Base-by-base conservation (phyloP, 2,797 vertebrate genomes). In the Acrossocheilus fasciatus region DNA sequence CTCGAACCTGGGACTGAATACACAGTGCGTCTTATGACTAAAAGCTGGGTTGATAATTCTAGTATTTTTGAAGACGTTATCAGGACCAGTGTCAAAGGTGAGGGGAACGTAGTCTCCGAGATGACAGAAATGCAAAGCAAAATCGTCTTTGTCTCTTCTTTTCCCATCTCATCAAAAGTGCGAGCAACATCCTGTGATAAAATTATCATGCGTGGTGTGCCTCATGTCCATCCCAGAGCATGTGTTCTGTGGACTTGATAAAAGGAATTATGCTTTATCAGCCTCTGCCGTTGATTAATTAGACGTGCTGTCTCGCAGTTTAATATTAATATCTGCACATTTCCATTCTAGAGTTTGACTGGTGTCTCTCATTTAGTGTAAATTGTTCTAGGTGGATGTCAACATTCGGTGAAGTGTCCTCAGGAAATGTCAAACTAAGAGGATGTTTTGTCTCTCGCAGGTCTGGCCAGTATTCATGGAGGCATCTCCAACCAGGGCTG, bases 401-500 rank as follows among this genome's bases (percentile, higher is more conserved):
- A 94, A 93, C 92, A 93, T 93, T 95, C 90, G 94, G 93, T 95
- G 92, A 94, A 88, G 88, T 87, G 91, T 92, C 90, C 89, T 43
- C 81, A 88, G 90, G 91, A 87, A 89, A 92, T 90, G 92, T 90
- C 79, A 62, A 92, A 30, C 47, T 78, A 57, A 87, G 80, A 84
- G 78, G 45, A 52, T 45, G 23, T 59, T 64, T 75, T 94, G 88
- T 94, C 91, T 92, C 91, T 85, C 59, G 86, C 94, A 99, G 98
- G 96, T 93, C 95, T 96, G 47, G 96, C 96, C 81, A 97, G 97
- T 88, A 93, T 97, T 90, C 96, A 98, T 0, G 96, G 96, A 39
- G 96, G 97, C 90, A 97, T 99, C 90, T 97, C 98, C 87, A 97
- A 97, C 78, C 97, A 98, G 93, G 97, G 98, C 89, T 99, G 98